Evolutionary conservation across 2,888 invertebrate species (phyloP).

Genomic region (Cartodere bifasciata): DNA sequence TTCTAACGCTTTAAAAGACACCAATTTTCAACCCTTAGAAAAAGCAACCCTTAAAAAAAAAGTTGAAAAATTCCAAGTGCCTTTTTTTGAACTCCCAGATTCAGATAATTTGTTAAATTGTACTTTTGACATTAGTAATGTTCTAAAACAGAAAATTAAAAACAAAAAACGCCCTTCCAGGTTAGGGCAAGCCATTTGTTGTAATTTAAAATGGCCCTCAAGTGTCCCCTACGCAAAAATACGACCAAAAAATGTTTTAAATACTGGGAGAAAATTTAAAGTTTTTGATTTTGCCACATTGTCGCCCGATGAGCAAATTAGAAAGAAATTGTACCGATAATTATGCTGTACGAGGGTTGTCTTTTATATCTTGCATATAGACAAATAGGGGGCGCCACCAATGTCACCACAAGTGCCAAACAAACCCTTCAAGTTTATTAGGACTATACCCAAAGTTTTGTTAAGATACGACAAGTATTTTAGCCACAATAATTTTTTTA

Average conservation of each 20-base stretch:
- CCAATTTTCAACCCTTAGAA: constrained; percentile 20
- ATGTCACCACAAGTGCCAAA: no score
- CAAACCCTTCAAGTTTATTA: no score
- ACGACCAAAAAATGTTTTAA: constrained; percentile 11
- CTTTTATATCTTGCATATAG: no score
- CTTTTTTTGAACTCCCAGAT: no score
- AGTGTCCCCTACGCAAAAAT: no score
- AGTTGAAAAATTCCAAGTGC: constrained; percentile 10
- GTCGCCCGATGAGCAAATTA: constrained; percentile 48
- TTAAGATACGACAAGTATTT: no score
- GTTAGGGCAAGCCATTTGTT: constrained; percentile 41
- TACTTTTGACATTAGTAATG: constrained; percentile 23
- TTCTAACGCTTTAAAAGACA: constrained; percentile 29
- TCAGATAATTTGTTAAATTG: constrained; percentile 18
- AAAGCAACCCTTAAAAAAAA: constrained; percentile 13
- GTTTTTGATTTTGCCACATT: constrained; percentile 45
- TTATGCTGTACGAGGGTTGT: no score
- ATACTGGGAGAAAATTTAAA: constrained; percentile 19
- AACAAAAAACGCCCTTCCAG: constrained; percentile 29
- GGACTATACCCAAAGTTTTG: no score
- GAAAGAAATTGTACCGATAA: constrained; percentile 30
- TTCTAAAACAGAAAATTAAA: constrained; percentile 15
- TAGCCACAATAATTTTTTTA: no score
- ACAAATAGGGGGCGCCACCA: no score
- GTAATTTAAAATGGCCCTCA: constrained; percentile 23